phyloP scores from a whole-genome alignment of 2,113 vertebrate species.

The Condylura cristata region DNA sequence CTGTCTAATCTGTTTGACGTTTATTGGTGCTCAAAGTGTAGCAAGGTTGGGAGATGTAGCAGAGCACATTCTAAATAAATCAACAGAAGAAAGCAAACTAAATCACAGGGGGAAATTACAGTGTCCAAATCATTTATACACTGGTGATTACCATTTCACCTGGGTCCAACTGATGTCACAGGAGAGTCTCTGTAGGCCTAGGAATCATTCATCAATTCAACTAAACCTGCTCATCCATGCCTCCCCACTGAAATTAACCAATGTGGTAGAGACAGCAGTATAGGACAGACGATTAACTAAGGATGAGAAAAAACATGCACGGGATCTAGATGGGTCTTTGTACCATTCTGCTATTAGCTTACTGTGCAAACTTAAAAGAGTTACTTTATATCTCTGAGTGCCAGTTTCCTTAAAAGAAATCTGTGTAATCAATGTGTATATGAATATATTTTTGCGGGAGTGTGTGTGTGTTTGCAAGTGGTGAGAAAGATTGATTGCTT shows the following conservation, averaged over 20 bases:
- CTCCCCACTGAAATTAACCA: constrained; percentile 58
- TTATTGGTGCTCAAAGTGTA: constrained; percentile 74
- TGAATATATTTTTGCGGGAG: background rate
- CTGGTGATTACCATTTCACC: constrained; percentile 77
- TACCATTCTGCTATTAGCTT: background rate
- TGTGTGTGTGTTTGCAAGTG: background rate
- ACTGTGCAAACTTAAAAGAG: background rate
- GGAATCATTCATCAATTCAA: constrained; percentile 54
- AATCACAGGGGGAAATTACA: constrained; percentile 75
- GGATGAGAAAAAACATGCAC: constrained; percentile 41
- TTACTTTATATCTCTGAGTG: background rate
- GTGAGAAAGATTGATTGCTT: background rate
- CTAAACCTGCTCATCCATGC: constrained; percentile 60
- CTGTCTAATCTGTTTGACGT: constrained; percentile 75
- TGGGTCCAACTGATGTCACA: constrained; percentile 69
- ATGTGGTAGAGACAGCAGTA: constrained; percentile 25
- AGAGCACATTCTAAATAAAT: constrained; percentile 78
- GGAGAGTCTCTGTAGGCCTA: constrained; percentile 48
- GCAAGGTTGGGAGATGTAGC: constrained; percentile 71
- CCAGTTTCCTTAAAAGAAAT: background rate
- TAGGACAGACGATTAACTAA: constrained; percentile 74
- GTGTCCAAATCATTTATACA: constrained; percentile 76
- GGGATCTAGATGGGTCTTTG: background rate
- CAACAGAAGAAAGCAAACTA: constrained; percentile 66
- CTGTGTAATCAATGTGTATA: background rate